Base-by-base conservation (phyloP, 2,113 vertebrate species). In the Periophthalmodon schlosseri region DNA sequence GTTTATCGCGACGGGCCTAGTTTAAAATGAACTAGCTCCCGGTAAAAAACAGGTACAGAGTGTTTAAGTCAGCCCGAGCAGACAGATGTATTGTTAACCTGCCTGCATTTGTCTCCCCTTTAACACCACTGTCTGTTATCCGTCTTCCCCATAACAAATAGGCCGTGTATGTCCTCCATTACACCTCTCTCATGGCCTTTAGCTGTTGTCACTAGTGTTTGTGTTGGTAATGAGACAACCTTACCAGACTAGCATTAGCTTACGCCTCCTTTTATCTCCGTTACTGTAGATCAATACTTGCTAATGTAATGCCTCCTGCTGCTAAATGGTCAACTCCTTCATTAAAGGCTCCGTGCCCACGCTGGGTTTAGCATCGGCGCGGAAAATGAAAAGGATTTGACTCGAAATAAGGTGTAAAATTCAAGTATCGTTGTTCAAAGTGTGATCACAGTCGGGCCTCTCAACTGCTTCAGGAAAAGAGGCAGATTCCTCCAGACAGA, bases 281-380 rank as follows among this genome's bases (percentile, higher is more conserved):
- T 73, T 52, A 39, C 56, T 23, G 50, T 56, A 18, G 65, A 66
- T 28, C 16, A 8, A 8, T 69, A 3, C 33, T 0, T 14, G 24
- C n/a, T 63, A 68, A 70, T 75, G 18, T 54, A 4, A 1, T 16
- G 73, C 24, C 64, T 63, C 58, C 28, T 28, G 66, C 72, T 46
- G 44, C 63, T 68, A 61, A 70, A 64, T 23, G 67, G 23, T 36
- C 2, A 13, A 5, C 54, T 70, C 47, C 18, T 60, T 44, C 13
- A 20, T 24, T 33, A 61, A 61, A 61, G 15, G 14, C 58, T 6
- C 21, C 5, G n/a, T 28, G 13, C 24, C 1, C 56, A 58, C 21
- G 23, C 56, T 24, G 56, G 2, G 56, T 58, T 24, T 24, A 14
- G 56, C 3, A 13, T 11, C n/a, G 4, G 10, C 11, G 56, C n/a